Conservation (phyloP, 2,113 vertebrate genomes). For the Bos indicus region DNA sequence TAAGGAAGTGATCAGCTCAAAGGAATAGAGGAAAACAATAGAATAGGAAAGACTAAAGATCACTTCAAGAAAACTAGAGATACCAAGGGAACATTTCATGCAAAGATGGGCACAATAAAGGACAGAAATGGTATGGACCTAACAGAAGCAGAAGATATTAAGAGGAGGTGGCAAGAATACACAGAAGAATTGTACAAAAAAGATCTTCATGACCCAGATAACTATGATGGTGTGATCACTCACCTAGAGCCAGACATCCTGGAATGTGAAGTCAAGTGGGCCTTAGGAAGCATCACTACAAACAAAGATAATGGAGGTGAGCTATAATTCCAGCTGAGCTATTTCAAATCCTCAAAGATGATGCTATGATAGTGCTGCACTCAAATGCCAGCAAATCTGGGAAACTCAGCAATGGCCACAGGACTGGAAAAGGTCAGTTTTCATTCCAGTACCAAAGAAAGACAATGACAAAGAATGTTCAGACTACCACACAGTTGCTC, state of each 20-base stretch:
- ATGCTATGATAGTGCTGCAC: not conserved
- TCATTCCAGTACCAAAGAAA: not conserved
- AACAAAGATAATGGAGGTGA: not conserved
- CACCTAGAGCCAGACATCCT: not conserved
- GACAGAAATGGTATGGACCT: not conserved
- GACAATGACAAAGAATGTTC: not conserved
- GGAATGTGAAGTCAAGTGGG: not conserved
- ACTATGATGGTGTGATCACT: not conserved
- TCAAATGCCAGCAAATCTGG: not conserved
- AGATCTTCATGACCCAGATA: not conserved
- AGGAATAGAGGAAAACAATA: not conserved
- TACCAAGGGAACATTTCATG: not conserved
- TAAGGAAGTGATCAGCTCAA: not conserved
- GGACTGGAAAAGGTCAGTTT: not conserved
- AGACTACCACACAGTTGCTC: not conserved
- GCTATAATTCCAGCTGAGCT: not conserved
- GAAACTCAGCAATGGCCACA: not conserved
- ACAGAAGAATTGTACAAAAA: not conserved
- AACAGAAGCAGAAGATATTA: not conserved
- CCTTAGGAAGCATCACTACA: not conserved
- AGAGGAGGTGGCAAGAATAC: not conserved
- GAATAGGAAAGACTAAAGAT: not conserved
- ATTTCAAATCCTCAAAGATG: not conserved
- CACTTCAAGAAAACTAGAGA: not conserved
- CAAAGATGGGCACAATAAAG: not conserved